phyloP scores from a whole-genome alignment of 2,888 invertebrate genomes.

The Prenolepis imparis region DNA sequence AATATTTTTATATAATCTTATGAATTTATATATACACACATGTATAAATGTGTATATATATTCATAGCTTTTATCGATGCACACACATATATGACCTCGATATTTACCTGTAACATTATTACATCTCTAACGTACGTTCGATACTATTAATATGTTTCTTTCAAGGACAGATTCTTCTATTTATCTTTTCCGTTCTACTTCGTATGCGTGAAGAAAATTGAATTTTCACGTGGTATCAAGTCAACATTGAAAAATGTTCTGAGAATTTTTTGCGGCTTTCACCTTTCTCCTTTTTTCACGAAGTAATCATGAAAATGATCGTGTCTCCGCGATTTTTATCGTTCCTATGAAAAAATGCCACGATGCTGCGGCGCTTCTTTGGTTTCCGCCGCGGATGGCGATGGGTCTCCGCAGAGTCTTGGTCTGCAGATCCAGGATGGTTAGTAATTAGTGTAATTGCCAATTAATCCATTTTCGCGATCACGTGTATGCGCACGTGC shows the following conservation, averaged over 20 bases:
- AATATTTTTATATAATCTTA: no score
- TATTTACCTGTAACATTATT: slow-evolving; percentile 26
- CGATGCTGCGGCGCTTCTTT: slow-evolving; percentile 83
- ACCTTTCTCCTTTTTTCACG: background rate
- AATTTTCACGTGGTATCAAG: background rate
- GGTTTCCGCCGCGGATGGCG: slow-evolving; percentile 79
- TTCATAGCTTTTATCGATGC: background rate
- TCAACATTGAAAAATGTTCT: background rate
- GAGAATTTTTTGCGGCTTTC: slow-evolving; percentile 18
- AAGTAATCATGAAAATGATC: slow-evolving; percentile 19
- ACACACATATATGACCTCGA: background rate
- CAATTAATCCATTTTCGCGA: slow-evolving; percentile 63
- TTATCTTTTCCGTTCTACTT: background rate
- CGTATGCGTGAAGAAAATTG: slow-evolving; percentile 5
- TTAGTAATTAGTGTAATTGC: slow-evolving; percentile 79
- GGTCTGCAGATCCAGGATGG: slow-evolving; percentile 82
- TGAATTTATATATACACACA: background rate
- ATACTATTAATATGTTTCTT: slow-evolving; percentile 14
- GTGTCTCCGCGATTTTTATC: slow-evolving; percentile 43
- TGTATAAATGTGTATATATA: background rate
- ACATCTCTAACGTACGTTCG: background rate
- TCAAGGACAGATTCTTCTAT: background rate
- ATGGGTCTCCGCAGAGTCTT: slow-evolving; percentile 78
- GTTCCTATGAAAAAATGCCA: slow-evolving; percentile 80
- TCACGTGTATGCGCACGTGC: slow-evolving; percentile 8